These are phyloP conservation scores for Parazoanthus darwini DNA, from an alignment of 92 coral and sea anemone species.

Conservation along the genomic window DNA sequence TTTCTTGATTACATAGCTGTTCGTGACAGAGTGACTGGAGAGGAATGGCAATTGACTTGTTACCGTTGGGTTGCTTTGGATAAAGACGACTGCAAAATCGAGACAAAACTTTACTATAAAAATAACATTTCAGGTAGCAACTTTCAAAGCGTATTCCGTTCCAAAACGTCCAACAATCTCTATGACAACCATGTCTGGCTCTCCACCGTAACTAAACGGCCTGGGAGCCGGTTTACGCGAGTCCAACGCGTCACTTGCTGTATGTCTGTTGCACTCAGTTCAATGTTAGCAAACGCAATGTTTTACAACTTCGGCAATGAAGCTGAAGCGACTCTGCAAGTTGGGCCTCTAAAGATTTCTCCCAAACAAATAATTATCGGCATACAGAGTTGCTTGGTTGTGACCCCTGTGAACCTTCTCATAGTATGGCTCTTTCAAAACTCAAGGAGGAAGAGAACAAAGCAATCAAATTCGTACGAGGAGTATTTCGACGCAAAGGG, in stretches of 20 bases:
- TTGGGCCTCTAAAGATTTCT: constrained; percentile 60
- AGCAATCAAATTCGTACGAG: too few species aligned
- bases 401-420: constrained; percentile 52
- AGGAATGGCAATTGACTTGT: constrained; percentile 43
- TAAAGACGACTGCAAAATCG: constrained; percentile 47
- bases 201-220: constrained; percentile 54
- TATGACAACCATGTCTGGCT: constrained; percentile 64
- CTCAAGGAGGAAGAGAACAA: neutral
- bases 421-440: constrained; percentile 45
- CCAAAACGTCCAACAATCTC: constrained; percentile 34
- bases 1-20: constrained; percentile 45
- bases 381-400: constrained; percentile 59
- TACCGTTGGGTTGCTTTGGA: constrained; percentile 54
- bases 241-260: constrained; percentile 72
- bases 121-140: neutral
- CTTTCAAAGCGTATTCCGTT: constrained; percentile 41
- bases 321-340: constrained; percentile 23
- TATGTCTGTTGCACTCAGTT: constrained; percentile 45
- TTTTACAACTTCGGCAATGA: constrained; percentile 54
- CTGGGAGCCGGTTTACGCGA: constrained; percentile 50
- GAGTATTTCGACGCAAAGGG: too few species aligned
- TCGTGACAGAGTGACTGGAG: constrained; percentile 33
- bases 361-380: constrained; percentile 55
- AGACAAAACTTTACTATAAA: neutral
- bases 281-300: constrained; percentile 70